phyloP scores from a whole-genome alignment of 2,797 vertebrate species.

The Miichthys miiuy region DNA sequence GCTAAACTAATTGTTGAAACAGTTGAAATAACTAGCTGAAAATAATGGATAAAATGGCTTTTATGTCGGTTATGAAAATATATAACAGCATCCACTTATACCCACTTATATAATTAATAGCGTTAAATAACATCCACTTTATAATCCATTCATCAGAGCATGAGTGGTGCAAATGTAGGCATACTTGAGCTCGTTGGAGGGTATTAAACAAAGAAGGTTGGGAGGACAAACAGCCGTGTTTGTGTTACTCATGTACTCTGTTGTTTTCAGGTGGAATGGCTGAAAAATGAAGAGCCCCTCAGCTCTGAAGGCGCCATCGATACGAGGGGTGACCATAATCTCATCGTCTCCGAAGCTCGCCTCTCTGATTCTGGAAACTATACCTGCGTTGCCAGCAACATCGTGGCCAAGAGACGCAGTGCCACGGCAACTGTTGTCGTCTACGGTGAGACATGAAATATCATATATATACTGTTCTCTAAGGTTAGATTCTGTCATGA shows the following conservation, averaged over 20 bases:
- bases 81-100: not conserved
- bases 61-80: not conserved
- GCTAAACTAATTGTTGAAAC: not conserved
- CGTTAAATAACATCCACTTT: not conserved
- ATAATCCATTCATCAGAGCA: not conserved
- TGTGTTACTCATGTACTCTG: not conserved
- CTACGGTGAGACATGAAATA: constrained; percentile 86
- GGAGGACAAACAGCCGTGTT: not conserved
- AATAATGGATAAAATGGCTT: not conserved
- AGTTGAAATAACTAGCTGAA: not conserved
- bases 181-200: not conserved
- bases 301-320: constrained; percentile 87
- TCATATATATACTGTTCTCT: not conserved
- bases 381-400: constrained; percentile 96
- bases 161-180: not conserved
- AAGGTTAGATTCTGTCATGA: constrained; percentile 1
- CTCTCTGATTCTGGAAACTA: constrained; percentile 97
- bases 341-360: constrained; percentile 93
- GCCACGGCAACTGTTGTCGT: constrained; percentile 93
- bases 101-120: not conserved
- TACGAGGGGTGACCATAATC: constrained; percentile 92
- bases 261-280: constrained; percentile 93
- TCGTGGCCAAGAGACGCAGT: constrained; percentile 95
- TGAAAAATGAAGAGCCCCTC: constrained; percentile 95
- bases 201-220: not conserved